Percentiles rank a stretch among this genome's conserved stretches.
These are phyloP conservation scores for Scrobipalpa atriplicella DNA, from an alignment of 2,888 invertebrate species.

Conservation along the genomic window DNA sequence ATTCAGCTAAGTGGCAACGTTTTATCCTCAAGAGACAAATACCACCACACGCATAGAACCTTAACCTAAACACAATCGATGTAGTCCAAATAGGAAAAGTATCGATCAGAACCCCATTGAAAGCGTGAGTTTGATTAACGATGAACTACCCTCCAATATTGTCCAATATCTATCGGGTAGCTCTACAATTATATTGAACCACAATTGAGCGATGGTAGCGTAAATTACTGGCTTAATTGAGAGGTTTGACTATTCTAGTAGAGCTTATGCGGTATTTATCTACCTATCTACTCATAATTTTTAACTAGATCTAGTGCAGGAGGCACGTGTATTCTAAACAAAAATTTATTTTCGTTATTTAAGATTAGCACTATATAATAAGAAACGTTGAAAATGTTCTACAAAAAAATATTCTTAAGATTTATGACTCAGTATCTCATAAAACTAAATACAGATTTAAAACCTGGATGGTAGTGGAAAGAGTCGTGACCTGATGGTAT, in stretches of 20 bases:
- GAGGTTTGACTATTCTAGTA: neutral
- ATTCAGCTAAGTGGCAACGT: neutral
- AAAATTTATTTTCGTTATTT: too few relatives aligned
- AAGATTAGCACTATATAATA: too few relatives aligned
- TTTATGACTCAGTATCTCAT: neutral
- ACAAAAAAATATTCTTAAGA: too few relatives aligned
- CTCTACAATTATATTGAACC: conserved; percentile 2
- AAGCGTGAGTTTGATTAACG: conserved; percentile 17
- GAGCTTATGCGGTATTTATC: neutral
- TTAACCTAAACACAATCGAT: neutral
- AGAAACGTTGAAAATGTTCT: too few relatives aligned
- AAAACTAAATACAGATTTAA: neutral
- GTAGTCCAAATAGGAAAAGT: conserved; percentile 1
- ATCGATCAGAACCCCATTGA: neutral
- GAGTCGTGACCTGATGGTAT: conserved; percentile 12
- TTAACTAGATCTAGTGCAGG: neutral
- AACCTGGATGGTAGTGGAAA: neutral
- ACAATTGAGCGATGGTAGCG: conserved; percentile 4
- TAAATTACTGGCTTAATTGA: conserved; percentile 9
- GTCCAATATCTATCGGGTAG: neutral
- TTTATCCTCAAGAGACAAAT: conserved; percentile 2
- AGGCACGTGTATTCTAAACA: neutral
- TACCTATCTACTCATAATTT: too few relatives aligned
- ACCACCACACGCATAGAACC: neutral
- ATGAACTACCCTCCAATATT: conserved; percentile 5